Evolutionary conservation across 2,797 vertebrate genomes (phyloP), one percentile per base, ranked within the genome.

Genomic region (Discoglossus pictus): DNA sequence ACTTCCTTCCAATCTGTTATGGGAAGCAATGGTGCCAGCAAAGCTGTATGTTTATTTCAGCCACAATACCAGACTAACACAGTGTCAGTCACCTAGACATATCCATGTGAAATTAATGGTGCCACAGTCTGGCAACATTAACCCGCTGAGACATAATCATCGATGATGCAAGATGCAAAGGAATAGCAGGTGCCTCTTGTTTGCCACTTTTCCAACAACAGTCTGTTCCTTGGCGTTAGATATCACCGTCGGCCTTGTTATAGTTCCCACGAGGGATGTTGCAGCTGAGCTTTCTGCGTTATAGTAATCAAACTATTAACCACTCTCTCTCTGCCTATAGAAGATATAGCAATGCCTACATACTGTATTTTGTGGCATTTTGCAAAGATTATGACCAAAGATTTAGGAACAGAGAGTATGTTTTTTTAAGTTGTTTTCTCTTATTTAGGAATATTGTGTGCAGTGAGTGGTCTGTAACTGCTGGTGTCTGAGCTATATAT

Each of bases 221-320:
- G 2, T 47, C 56, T 38, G 56, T 16, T 23, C 9, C 24, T 60
- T 38, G 44, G 63, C 60, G 68, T 35, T 50, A 38, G 11, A 11
- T 13, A 7, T 6, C 27, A 17, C 55, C 53, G 27, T 25, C 38
- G 56, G 23, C 6, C 2, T 44, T 44, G 25, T 44, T 39, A 44
- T 8, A 44, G 20, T 9, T 31, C 15, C 56, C 25, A 35, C 21
- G 55, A 40, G 47, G 25, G 9, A 6, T 17, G 11, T 24, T 36
- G n/a, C 44, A 52, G 27, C 36, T 60, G 27, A 17, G 65, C 25
- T 52, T 13, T 38, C 21, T 8, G 20, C 43, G 40, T 31, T 31
- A 59, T 16, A 60, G 44, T 59, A 67, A 59, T 66, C 43, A 67
- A 21, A 50, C 12, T 31, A 67, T 59, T 50, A 67, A 58, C 44